Percentiles rank a stretch among this genome's conserved stretches.
Evolutionary conservation across 2,888 invertebrate genomes (phyloP).

Genomic region (Ormyrus rosae): DNA sequence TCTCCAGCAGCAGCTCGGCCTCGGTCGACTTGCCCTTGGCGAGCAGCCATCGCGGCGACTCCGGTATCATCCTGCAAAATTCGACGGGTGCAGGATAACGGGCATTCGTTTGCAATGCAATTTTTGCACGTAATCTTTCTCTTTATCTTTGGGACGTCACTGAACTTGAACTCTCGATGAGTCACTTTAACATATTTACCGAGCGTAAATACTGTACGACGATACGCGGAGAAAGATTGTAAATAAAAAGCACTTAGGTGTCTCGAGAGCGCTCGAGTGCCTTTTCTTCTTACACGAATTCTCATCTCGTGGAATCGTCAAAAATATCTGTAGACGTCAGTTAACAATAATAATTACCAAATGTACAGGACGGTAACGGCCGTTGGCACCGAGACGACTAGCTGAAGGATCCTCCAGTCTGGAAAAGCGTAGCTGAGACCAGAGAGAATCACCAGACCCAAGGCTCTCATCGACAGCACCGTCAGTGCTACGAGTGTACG

Average conservation of each 20-base stretch:
- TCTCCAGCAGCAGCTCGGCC: slow-evolving; percentile 60
- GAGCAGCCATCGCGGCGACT: slow-evolving; percentile 74
- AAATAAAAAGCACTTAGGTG: too few relatives aligned
- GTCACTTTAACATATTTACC: too few relatives aligned
- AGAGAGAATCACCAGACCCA: slow-evolving; percentile 75
- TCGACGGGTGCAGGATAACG: not conserved
- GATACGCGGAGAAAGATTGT: too few relatives aligned
- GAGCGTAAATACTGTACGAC: too few relatives aligned
- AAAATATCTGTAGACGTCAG: too few relatives aligned
- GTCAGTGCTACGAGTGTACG: slow-evolving; percentile 76
- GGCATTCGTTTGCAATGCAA: too few relatives aligned
- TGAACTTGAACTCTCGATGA: too few relatives aligned
- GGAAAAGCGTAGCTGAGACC: slow-evolving; percentile 75
- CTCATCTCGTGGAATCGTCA: too few relatives aligned
- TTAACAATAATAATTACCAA: slow-evolving; percentile 66
- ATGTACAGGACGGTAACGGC: slow-evolving; percentile 74
- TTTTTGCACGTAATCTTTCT: too few relatives aligned
- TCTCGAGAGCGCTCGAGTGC: too few relatives aligned
- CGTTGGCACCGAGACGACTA: slow-evolving; percentile 77
- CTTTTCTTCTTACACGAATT: too few relatives aligned
- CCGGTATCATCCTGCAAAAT: slow-evolving; percentile 72
- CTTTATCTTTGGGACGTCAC: too few relatives aligned
- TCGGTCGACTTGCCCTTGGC: slow-evolving; percentile 69
- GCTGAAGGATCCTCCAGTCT: slow-evolving; percentile 77
- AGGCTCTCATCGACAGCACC: slow-evolving; percentile 76